Base-by-base conservation (phyloP, 2,113 vertebrate genomes). In the Limanda limanda region DNA sequence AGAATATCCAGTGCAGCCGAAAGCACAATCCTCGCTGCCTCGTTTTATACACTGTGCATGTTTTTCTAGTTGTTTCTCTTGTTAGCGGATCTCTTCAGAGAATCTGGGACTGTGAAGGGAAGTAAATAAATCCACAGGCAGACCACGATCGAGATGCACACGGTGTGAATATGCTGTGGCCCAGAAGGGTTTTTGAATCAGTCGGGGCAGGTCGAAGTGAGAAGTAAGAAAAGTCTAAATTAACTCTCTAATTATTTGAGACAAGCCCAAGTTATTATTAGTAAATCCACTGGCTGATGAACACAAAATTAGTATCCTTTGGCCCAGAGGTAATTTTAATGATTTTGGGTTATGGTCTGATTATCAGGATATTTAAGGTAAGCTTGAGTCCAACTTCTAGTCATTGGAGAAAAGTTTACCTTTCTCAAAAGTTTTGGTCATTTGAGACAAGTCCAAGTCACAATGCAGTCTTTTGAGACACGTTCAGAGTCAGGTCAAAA, bases 1-100 rank as follows among this genome's bases (percentile, higher is more conserved):
- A 71, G 17, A 66, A 85, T 74, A 79, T 87, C 71, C 79, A 82
- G 67, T 76, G 71, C 56, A 69, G 88, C 67, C 63, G 68, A 81
- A 82, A 71, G 66, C 56, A 51, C 67, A 45, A 66, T 69, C 12
- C 21, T 25, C 21, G 4, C 71, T 21, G 2, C 45, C 65, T 77
- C 4, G 2, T 78, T 83, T 80, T 68, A 68, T 71, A 59, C 35
- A 20, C 21, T 60, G 37, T 48, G 35, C 42, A 21, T 76, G 42
- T 35, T 69, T 74, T 81, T 45, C 5, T n/a, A 2, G 5, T 82
- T 27, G 57, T 54, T 37, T 57, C 45, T 66, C 20, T 54, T 65
- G 40, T 74, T 60, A 71, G 72, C 23, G 12, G n/a, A 25, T 21
- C 57, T 70, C 74, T 47, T 65, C 56, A 23, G 77, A 81, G 62